Evolutionary conservation across 2,797 vertebrate genomes (phyloP).

Genomic region (Brachyalestes nurse): DNA sequence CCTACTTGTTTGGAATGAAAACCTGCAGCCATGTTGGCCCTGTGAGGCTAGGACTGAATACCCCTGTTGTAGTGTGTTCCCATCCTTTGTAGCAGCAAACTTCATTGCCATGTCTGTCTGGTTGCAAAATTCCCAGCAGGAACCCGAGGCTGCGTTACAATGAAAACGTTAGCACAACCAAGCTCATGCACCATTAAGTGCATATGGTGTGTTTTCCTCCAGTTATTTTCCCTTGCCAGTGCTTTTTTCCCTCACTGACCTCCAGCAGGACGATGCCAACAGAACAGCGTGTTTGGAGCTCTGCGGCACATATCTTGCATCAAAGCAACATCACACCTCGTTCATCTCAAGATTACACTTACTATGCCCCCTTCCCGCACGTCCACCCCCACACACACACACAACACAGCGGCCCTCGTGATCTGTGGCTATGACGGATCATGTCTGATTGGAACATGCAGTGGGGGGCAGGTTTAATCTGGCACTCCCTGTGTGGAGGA

Average conservation of each 20-base stretch:
- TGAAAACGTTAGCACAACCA: conserved; percentile 4
- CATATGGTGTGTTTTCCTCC: conserved; percentile 24
- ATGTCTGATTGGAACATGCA: conserved; percentile 20
- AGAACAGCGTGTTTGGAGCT: not conserved
- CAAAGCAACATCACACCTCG: conserved; percentile 2
- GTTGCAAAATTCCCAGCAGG: not conserved
- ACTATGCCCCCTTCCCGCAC: not conserved
- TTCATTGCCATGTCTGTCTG: not conserved
- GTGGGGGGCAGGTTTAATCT: conserved; percentile 17
- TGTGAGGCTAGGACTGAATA: no score
- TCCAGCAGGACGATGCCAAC: not conserved
- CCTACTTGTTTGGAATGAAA: no score
- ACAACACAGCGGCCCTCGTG: not conserved
- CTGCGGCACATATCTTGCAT: not conserved
- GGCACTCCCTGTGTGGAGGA: not conserved
- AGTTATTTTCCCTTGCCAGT: not conserved
- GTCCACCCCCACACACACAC: conserved; percentile 1
- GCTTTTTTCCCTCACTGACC: conserved; percentile 1
- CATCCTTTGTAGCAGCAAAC: not conserved
- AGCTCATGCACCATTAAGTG: conserved; percentile 6
- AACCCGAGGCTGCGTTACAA: not conserved
- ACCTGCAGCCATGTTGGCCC: no score
- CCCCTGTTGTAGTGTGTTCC: not conserved
- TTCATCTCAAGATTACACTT: not conserved
- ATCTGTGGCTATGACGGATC: not conserved